Percentiles rank a stretch among this genome's conserved stretches.
Conservation (phyloP, 2,797 vertebrate species). For the Menidia menidia region DNA sequence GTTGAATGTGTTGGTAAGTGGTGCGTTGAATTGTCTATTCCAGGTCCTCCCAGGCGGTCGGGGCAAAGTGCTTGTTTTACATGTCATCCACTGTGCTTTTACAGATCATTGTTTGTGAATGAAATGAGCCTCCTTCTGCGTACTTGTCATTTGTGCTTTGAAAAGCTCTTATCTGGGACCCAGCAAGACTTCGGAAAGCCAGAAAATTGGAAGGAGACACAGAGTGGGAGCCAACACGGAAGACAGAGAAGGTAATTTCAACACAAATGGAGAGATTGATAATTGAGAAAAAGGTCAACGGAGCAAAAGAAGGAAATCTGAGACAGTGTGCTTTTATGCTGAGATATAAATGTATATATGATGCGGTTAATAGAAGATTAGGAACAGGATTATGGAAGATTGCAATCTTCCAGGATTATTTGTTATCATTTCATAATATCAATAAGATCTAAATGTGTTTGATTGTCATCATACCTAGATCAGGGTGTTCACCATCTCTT, state of each 20-base stretch:
- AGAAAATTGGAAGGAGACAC: constrained; percentile 40
- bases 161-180: constrained; percentile 61
- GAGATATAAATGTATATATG: no score
- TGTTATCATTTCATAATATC: no score
- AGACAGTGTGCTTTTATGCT: no score
- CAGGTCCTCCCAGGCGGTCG: constrained; percentile 63
- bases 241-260: constrained; percentile 24
- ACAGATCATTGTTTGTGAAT: constrained; percentile 71
- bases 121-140: constrained; percentile 58
- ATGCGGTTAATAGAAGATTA: no score
- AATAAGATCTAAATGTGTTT: no score
- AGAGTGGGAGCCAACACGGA: constrained; percentile 11
- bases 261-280: constrained; percentile 20
- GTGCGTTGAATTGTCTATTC: constrained; percentile 72
- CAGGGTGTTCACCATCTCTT: no score
- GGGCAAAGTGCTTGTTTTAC: constrained; percentile 62
- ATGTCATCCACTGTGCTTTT: constrained; percentile 59
- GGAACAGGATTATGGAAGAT: no score
- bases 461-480: no score
- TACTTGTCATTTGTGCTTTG: constrained; percentile 55
- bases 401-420: no score
- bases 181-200: constrained; percentile 51
- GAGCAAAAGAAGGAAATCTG: not conserved
- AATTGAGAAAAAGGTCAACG: constrained; percentile 11
- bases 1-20: constrained; percentile 66